A percentile compares a stretch with the other conserved stretches of the same genome.
Conservation (phyloP, 2,888 invertebrate species). For the Exocentrus adspersus region DNA sequence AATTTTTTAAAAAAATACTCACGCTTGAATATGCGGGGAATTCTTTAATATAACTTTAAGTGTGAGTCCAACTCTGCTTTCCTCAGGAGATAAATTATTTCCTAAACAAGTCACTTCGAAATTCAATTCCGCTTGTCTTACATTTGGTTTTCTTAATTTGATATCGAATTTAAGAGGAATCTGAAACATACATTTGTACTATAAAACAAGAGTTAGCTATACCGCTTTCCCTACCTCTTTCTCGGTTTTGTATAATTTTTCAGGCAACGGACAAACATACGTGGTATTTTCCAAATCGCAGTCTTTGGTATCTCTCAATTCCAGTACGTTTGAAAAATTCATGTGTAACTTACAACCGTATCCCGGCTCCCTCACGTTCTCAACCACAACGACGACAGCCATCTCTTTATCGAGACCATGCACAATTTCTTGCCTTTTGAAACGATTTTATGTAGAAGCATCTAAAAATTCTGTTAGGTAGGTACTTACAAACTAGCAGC, state of each 20-base stretch:
- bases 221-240: conserved; percentile 32
- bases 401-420: conserved; percentile 40
- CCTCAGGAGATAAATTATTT: conserved; percentile 29
- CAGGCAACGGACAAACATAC: conserved; percentile 39
- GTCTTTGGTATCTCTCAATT: conserved; percentile 35
- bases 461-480: too few relatives aligned
- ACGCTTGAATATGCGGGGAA: conserved; percentile 46
- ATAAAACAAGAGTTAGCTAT: conserved; percentile 10
- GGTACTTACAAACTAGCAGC: conserved; percentile 35
- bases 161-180: conserved; percentile 40
- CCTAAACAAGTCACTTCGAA: conserved; percentile 43
- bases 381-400: conserved; percentile 34
- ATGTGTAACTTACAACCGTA: conserved; percentile 42
- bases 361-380: conserved; percentile 46
- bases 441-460: too few relatives aligned
- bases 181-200: conserved; percentile 15
- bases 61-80: conserved; percentile 15
- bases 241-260: conserved; percentile 18
- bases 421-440: conserved; percentile 37
- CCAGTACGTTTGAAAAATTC: conserved; percentile 33
- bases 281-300: conserved; percentile 35
- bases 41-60: conserved; percentile 34
- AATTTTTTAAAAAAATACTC: too few relatives aligned
- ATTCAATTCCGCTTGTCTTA: conserved; percentile 26
- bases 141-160: conserved; percentile 19